phyloP scores from a whole-genome alignment of 2,113 vertebrate genomes.

The Megaptera novaeangliae region DNA sequence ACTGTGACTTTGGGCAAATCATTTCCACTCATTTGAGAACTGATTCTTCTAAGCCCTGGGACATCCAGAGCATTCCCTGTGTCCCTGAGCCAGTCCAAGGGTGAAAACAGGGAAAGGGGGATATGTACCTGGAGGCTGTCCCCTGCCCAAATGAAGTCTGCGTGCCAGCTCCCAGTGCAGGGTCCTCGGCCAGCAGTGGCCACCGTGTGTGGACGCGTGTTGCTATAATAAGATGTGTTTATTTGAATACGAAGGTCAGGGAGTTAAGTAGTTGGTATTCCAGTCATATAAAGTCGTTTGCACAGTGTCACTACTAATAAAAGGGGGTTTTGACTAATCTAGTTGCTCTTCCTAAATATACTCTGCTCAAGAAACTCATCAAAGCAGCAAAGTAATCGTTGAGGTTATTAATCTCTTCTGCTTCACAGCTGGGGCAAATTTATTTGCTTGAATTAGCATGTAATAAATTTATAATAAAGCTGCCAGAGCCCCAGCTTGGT shows the following conservation, averaged over 20 bases:
- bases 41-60: not conserved
- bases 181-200: conserved; percentile 46
- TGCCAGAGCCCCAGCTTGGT: conserved; percentile 75
- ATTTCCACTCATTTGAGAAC: not conserved
- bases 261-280: conserved; percentile 89
- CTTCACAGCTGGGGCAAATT: conserved; percentile 86
- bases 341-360: conserved; percentile 87
- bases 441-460: conserved; percentile 90
- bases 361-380: conserved; percentile 88
- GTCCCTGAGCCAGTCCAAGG: not conserved
- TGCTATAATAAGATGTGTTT: conserved; percentile 82
- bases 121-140: not conserved
- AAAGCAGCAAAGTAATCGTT: conserved; percentile 84
- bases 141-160: not conserved
- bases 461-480: conserved; percentile 87
- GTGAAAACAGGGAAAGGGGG: not conserved
- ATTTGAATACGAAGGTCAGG: conserved; percentile 86
- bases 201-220: conserved; percentile 68
- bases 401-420: conserved; percentile 90
- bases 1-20: not conserved
- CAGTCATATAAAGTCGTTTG: conserved; percentile 83
- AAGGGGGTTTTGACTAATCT: conserved; percentile 87
- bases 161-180: not conserved
- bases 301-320: conserved; percentile 93
- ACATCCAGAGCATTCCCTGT: not conserved